Evolutionary conservation across 2,113 vertebrate species (phyloP), one percentile per base, ranked within the genome.

Genomic region (Peromyscus polionotus): DNA sequence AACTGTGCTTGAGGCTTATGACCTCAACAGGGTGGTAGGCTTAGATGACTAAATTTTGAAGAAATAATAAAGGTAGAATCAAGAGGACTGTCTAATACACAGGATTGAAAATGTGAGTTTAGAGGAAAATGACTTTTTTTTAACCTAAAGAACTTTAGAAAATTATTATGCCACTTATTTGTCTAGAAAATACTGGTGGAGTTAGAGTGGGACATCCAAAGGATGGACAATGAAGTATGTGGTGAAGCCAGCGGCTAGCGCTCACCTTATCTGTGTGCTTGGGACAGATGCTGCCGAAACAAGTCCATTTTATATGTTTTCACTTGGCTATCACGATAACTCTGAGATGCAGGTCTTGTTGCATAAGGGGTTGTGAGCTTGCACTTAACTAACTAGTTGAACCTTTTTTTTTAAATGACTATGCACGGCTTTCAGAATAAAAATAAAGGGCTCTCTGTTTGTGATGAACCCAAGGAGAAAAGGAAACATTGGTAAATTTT

Each of bases 361-460:
- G 67, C 7, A 85, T 28, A 63, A 80, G 54, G 17, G 8, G 80
- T 81, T 81, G 57, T 9, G 63, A 5, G 39, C 70, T 94, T 91
- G 42, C 59, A 75, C 51, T 77, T 65, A 89, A 51, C 42, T 26
- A 83, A 88, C 11, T 81, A 88, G 68, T 20, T n/a, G 45, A 36
- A 42, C 42, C 33, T 91, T 77, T 39, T 94, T 93, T 39, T 94
- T 93, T 83, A 1, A 95, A 85, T 75, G 8, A 93, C 59, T 63
- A 84, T 12, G 24, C 24, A 26, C 9, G 45, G 12, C 36, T 63
- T 90, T 91, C 51, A 70, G 33, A 76, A 90, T 42, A 2, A 93
- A 84, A 90, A 63, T 65, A 91, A 91, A 92, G 3, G 20, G n/a
- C 70, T 36, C 24, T 61, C 8, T 68, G 16, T 59, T 59, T 65